Percentiles rank a stretch among this genome's conserved stretches.
Evolutionary conservation across 1,140 invertebrate genomes (phyloP).

Genomic region (Hormaphis cornu): DNA sequence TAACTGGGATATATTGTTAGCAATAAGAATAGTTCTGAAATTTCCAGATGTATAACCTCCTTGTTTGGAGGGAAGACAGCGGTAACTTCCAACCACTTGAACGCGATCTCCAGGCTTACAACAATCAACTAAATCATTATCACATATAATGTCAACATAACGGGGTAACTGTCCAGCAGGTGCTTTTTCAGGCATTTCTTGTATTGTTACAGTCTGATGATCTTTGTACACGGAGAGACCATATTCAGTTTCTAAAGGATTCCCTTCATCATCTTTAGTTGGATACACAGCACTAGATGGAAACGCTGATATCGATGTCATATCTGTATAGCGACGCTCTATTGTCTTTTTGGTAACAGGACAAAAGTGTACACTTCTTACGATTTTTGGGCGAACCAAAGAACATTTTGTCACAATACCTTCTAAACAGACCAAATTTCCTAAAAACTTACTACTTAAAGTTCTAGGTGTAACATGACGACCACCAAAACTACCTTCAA

Average conservation of each 20-base stretch:
- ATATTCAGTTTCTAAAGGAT: slow-evolving; percentile 94
- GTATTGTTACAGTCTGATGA: slow-evolving; percentile 93
- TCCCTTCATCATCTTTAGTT: slow-evolving; percentile 97
- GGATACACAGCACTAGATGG: slow-evolving; percentile 82
- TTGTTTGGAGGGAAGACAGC: slow-evolving; percentile 89
- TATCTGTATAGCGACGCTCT: slow-evolving; percentile 88
- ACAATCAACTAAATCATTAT: slow-evolving; percentile 91
- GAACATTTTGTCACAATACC: slow-evolving; percentile 98
- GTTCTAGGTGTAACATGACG: slow-evolving; percentile 94
- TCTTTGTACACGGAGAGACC: slow-evolving; percentile 93
- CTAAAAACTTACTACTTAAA: slow-evolving; percentile 75
- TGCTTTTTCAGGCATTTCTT: slow-evolving; percentile 99
- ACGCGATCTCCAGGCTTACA: slow-evolving; percentile 97
- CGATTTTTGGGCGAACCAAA: slow-evolving; percentile 89
- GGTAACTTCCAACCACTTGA: slow-evolving; percentile 85
- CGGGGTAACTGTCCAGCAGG: slow-evolving; percentile 92
- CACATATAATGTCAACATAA: slow-evolving; percentile 87
- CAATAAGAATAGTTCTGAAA: slow-evolving; percentile 90
- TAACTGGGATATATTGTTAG: slow-evolving; percentile 82
- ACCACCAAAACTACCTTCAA: slow-evolving; percentile 96
- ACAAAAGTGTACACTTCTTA: slow-evolving; percentile 95
- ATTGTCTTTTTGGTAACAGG: slow-evolving; percentile 83
- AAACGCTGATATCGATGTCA: slow-evolving; percentile 91
- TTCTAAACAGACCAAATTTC: slow-evolving; percentile 93
- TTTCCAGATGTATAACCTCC: slow-evolving; percentile 87